phyloP scores from a whole-genome alignment of 2,797 vertebrate species.

The Melanotaenia maccullochi region DNA sequence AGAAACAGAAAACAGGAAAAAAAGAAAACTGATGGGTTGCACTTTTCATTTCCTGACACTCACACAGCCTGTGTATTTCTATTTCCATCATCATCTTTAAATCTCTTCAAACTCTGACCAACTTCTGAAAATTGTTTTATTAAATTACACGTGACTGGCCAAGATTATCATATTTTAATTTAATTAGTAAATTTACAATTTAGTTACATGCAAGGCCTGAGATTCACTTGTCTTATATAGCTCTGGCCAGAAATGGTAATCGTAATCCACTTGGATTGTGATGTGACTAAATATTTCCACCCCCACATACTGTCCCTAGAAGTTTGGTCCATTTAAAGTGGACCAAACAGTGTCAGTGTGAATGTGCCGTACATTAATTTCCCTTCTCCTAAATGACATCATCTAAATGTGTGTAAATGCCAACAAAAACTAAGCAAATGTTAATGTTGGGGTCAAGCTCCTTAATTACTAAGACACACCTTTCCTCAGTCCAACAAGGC shows the following conservation, averaged over 20 bases:
- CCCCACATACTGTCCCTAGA: too few species aligned
- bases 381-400: not conserved
- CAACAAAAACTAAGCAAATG: not conserved
- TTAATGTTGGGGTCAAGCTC: too few species aligned
- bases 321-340: too few species aligned
- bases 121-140: not conserved
- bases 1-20: slow-evolving; percentile 12
- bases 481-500: not conserved
- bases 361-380: too few species aligned
- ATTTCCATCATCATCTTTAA: not conserved
- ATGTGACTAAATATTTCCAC: too few species aligned
- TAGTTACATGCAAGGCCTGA: too few species aligned
- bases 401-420: not conserved
- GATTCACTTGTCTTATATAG: too few species aligned
- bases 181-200: too few species aligned
- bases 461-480: too few species aligned
- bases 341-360: too few species aligned
- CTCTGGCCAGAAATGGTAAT: too few species aligned
- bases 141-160: not conserved
- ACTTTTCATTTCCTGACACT: not conserved
- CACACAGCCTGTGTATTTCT: not conserved
- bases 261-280: too few species aligned
- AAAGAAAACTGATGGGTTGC: not conserved
- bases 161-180: not conserved
- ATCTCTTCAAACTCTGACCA: not conserved